Evolutionary conservation across 1,140 invertebrate genomes (phyloP).

Genomic region (Wasmannia auropunctata): DNA sequence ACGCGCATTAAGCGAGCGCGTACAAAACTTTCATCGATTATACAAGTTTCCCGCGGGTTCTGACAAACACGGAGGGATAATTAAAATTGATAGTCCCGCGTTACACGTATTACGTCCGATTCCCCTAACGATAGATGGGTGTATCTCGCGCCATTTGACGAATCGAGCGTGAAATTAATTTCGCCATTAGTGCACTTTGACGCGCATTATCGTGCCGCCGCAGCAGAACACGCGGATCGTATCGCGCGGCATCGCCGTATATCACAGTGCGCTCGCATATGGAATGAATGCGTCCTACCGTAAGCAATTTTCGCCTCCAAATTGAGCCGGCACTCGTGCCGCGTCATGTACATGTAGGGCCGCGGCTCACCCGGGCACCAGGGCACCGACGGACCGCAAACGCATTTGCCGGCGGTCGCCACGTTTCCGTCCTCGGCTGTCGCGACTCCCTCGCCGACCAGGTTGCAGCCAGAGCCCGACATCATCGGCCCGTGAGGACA

Average conservation of each 20-base stretch:
- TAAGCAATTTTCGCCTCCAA: constrained; percentile 82
- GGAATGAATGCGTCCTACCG: constrained; percentile 72
- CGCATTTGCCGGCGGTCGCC: constrained; percentile 77
- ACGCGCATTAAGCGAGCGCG: background rate
- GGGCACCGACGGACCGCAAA: constrained; percentile 81
- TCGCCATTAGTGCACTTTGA: constrained; percentile 56
- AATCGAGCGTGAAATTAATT: constrained; percentile 59
- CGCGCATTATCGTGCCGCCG: constrained; percentile 50
- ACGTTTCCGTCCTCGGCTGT: constrained; percentile 63
- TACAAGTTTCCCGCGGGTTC: background rate
- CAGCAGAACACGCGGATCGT: background rate
- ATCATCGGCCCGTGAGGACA: constrained; percentile 79
- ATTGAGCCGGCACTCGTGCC: constrained; percentile 83
- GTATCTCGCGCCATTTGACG: constrained; percentile 50
- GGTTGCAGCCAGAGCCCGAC: constrained; percentile 81
- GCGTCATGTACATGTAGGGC: constrained; percentile 81
- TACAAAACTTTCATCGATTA: constrained; percentile 21
- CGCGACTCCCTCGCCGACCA: constrained; percentile 78
- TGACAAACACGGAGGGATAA: constrained; percentile 21
- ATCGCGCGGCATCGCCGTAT: background rate
- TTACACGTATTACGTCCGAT: constrained; percentile 25
- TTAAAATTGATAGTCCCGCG: constrained; percentile 53
- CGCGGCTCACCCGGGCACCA: constrained; percentile 82
- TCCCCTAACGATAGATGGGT: constrained; percentile 28
- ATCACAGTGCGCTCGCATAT: constrained; percentile 25